phyloP scores from a whole-genome alignment of 92 coral and sea anemone genomes.

The Palythoa grandis region DNA sequence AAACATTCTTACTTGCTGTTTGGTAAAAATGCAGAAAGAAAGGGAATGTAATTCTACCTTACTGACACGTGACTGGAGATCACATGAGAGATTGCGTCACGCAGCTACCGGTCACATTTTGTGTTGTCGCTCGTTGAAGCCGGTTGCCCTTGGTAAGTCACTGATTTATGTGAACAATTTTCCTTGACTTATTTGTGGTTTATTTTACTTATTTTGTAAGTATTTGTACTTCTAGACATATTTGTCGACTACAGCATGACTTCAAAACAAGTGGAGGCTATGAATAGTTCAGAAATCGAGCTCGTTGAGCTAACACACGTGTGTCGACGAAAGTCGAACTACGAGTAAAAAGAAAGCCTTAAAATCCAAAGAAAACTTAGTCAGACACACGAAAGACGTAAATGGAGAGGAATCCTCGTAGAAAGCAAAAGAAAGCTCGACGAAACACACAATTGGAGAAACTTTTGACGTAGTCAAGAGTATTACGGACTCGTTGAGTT shows the following conservation, averaged over 20 bases:
- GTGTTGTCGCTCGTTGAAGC: not conserved
- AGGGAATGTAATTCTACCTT: not conserved
- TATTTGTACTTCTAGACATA: too few species aligned
- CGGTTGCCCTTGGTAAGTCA: not conserved
- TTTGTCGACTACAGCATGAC: not conserved
- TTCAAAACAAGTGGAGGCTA: not conserved
- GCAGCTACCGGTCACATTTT: slow-evolving; percentile 3
- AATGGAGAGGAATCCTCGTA: not conserved
- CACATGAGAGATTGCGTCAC: not conserved
- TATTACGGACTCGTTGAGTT: not conserved
- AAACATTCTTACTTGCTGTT: too few species aligned
- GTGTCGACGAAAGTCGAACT: too few species aligned
- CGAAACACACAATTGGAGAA: too few species aligned
- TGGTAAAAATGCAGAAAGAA: too few species aligned
- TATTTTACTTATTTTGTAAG: too few species aligned
- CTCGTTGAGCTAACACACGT: too few species aligned
- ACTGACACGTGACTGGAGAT: not conserved
- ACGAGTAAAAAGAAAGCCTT: too few species aligned
- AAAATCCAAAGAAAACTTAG: not conserved
- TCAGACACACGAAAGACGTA: not conserved
- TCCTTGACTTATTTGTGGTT: too few species aligned
- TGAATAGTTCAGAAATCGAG: not conserved
- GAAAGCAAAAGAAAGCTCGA: not conserved
- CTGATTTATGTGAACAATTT: too few species aligned
- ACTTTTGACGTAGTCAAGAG: slow-evolving; percentile 18